phyloP scores from a whole-genome alignment of 2,888 invertebrate genomes.

The Drosophila atripex region DNA sequence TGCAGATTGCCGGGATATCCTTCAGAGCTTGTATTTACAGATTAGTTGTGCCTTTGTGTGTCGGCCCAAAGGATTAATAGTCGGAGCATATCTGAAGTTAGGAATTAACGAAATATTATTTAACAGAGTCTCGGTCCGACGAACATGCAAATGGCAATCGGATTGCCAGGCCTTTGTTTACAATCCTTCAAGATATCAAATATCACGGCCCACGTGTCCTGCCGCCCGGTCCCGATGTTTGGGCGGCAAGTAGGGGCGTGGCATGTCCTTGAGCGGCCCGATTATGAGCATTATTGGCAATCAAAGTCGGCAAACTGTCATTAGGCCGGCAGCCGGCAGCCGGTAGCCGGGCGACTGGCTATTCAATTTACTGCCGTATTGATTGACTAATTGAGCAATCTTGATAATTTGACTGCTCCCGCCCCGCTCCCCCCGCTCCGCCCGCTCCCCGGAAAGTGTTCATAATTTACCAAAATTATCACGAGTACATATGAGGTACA shows the following conservation, averaged over 20 bases:
- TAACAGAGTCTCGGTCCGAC: neutral
- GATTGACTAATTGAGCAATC: constrained; percentile 54
- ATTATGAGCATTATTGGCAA: constrained; percentile 35
- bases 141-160: neutral
- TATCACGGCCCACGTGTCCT: neutral
- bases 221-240: no score
- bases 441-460: neutral
- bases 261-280: neutral
- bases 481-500: constrained; percentile 9
- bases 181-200: neutral
- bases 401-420: constrained; percentile 40
- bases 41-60: neutral
- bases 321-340: constrained; percentile 22
- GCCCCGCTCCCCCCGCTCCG: constrained; percentile 18
- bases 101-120: neutral
- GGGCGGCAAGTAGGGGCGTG: neutral
- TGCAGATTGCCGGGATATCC: neutral
- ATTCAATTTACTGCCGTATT: constrained; percentile 41
- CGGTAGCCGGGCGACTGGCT: constrained; percentile 8
- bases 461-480: constrained; percentile 60
- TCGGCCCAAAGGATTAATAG: neutral
- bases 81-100: neutral
- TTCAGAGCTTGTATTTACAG: neutral
- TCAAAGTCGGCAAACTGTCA: constrained; percentile 47
- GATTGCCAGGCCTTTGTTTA: neutral